Base-by-base conservation (phyloP, 2,797 vertebrate species). In the Muscicapa striata region DNA sequence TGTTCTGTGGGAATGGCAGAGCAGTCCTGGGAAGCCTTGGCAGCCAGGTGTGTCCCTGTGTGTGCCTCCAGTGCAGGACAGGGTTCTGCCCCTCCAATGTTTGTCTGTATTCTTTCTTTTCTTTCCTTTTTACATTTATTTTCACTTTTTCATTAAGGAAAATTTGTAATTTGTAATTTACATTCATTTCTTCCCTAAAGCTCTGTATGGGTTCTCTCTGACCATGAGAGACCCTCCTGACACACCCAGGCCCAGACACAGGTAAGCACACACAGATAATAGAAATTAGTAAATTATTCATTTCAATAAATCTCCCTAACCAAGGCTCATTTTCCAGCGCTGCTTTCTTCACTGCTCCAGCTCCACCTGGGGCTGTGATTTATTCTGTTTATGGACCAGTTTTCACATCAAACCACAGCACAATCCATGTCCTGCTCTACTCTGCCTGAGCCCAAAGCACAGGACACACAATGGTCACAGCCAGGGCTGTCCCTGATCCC, bases 221-320 rank as follows among this genome's bases (percentile, higher is more conserved):
- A 22, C 30, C 58, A 32, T 29, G 6, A 24, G 36, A 45, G 23
- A 7, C 74, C 26, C 48, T 43, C 67, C 75, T 16, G 18, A 40
- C 40, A 40, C 40, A 40, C 40, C 40, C 15, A 40, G 40, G 73
- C 17, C n/a, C 27, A 67, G 48, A 23, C 21, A 40, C 48, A 85
- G 59, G 46, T 68, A 13, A 58, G 64, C n/a, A 49, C 22, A 21
- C 41, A 74, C 52, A 62, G 10, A 4, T 5, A 36, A 49, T 2
- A 61, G 1, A 27, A 20, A 15, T 0, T 10, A 38, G 30, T 10
- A 41, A 7, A 40, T 12, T 6, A 36, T 51, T 90, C n/a, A 66
- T 88, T 89, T 87, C 75, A 69, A 69, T 80, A 76, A 76, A 85
- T 91, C 87, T 63, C 91, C 91, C 81, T 58, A 73, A 64, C 43